These are phyloP conservation scores for Scaptomyza pallida DNA, from an alignment of 1,140 invertebrate genomes.

Conservation along the genomic window DNA sequence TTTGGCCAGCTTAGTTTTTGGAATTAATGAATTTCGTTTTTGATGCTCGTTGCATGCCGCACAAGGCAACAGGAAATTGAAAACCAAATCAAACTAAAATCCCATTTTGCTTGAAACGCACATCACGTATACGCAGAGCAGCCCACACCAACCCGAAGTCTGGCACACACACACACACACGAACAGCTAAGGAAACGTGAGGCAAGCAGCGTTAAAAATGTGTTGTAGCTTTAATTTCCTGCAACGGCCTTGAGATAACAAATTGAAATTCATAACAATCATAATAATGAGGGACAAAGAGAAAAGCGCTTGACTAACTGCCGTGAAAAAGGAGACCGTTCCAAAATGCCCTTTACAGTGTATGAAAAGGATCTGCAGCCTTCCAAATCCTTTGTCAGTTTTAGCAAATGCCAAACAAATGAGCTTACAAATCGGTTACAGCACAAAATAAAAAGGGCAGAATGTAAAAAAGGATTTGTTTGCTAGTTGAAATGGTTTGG, in stretches of 20 bases:
- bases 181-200: conserved; percentile 12
- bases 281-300: conserved; percentile 38
- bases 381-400: conserved; percentile 21
- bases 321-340: conserved; percentile 11
- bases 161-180: conserved; percentile 18
- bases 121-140: conserved; percentile 72
- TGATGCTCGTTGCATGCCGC: conserved; percentile 32
- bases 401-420: conserved; percentile 29
- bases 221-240: conserved; percentile 72
- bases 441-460: not conserved
- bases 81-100: conserved; percentile 63
- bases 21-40: conserved; percentile 49
- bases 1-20: conserved; percentile 45
- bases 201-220: conserved; percentile 60
- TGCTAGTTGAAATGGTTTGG: not conserved
- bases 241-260: conserved; percentile 67
- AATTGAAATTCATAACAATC: conserved; percentile 77
- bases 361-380: conserved; percentile 1
- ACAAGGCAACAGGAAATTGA: conserved; percentile 72
- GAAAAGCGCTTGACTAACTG: conserved; percentile 38
- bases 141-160: conserved; percentile 18
- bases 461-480: not conserved
- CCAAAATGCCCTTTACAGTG: too few relatives aligned
- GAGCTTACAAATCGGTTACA: conserved; percentile 29
- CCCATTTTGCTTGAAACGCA: conserved; percentile 64